Base-by-base conservation (phyloP, 1,140 invertebrate species). In the Stenopsyche tienmushanensis region DNA sequence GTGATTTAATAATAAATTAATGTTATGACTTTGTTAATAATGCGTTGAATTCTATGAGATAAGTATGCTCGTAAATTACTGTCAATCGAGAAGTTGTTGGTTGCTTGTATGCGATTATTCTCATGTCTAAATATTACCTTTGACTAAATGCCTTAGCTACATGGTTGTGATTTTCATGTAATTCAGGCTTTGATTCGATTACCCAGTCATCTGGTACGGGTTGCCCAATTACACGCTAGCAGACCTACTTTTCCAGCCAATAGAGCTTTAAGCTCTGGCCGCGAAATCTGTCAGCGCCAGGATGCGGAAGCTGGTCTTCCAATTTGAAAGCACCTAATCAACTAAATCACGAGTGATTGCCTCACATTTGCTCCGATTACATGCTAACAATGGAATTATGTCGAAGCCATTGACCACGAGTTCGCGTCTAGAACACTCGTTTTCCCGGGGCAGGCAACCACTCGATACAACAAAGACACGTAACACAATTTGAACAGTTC, bases 291-390 rank as follows among this genome's bases (percentile, higher is more conserved):
- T 59, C 39, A 24, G 57, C 39, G 57, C 8, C 57, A 59, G 57
- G 39, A 45, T 59, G 42, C 24, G 21, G 34, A 13, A 57, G 18
- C 34, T 49, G 29, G 49, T 52, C 59, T 52, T 62, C 59, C 59
- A 52, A n/a, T 49, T n/a, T 50, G 29, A 24, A 49, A 60, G 58
- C 58, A 60, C 58, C 58, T 60, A 60, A 60, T 60, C 58, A 44
- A 60, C 21, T 21, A 9, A 15, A 49, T 57, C 13, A n/a, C 39
- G 25, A 25, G 24, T 41, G 20, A 57, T 47, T 47, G 58, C 39
- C 17, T 20, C 18, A 54, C 29, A 54, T 25, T 15, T 29, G 52
- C 29, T 25, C 24, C 41, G 41, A 42, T 42, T 42, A 42, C n/a
- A 17, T 42, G 41, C 45, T n/a, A n/a, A n/a, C n/a, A n/a, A n/a